A percentile compares a stretch with the other conserved stretches of the same genome.
phyloP scores from a whole-genome alignment of 2,113 vertebrate species.

The Peromyscus leucopus region DNA sequence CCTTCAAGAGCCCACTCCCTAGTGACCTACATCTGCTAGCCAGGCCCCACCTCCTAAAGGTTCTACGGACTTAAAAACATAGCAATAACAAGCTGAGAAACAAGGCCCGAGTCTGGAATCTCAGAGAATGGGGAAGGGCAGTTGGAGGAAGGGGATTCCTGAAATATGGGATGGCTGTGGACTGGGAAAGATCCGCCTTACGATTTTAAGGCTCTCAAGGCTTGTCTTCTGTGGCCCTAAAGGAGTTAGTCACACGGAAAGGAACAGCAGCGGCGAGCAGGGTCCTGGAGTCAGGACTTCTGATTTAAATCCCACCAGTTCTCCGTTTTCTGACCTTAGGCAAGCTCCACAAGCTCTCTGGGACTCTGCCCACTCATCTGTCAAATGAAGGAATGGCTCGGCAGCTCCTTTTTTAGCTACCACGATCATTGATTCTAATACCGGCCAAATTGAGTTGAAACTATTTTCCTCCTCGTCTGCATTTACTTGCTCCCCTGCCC shows the following conservation, averaged over 20 bases:
- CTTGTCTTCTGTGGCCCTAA: background rate
- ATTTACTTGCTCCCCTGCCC: constrained; percentile 6
- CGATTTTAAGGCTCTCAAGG: background rate
- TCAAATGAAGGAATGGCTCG: constrained; percentile 64
- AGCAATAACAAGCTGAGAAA: background rate
- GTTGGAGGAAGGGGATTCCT: background rate
- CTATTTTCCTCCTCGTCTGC: constrained; percentile 28
- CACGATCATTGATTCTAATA: constrained; percentile 48
- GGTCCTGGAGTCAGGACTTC: background rate
- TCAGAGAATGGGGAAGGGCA: background rate
- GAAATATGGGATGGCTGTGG: background rate
- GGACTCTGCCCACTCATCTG: constrained; percentile 37
- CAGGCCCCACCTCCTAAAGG: background rate
- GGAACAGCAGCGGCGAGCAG: background rate
- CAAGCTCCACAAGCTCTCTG: constrained; percentile 39
- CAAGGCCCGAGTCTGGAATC: background rate
- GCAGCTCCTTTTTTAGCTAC: background rate
- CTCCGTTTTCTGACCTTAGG: constrained; percentile 25
- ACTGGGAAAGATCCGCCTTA: constrained; percentile 10
- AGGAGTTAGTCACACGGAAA: constrained; percentile 10
- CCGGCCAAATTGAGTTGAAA: constrained; percentile 47
- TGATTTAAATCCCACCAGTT: background rate
- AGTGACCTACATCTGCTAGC: background rate
- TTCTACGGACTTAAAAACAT: background rate
- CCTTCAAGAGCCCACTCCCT: background rate